Evolutionary conservation across 2,888 invertebrate species (phyloP).

Genomic region (Nysson spinosus): DNA sequence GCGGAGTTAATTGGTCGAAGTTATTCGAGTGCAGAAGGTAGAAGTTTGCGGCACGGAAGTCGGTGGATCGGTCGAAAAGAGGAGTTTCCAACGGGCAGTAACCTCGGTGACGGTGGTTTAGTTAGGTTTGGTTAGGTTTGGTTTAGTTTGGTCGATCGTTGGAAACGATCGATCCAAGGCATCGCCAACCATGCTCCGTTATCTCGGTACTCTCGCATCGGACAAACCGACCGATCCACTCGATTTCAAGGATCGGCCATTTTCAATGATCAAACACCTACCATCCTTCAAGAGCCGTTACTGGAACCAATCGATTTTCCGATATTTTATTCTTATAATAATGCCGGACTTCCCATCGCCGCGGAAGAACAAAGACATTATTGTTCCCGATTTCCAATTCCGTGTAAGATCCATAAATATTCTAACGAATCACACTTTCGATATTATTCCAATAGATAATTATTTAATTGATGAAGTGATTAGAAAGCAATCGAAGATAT

Average conservation of each 20-base stretch:
- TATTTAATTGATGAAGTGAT: too few species aligned
- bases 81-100: slow-evolving; percentile 9
- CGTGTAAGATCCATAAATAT: too few species aligned
- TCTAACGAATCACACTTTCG: too few species aligned
- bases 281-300: slow-evolving; percentile 11
- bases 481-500: too few species aligned
- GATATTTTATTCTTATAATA: slow-evolving; percentile 5
- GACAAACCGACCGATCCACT: slow-evolving; percentile 14
- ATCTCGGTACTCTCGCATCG: slow-evolving; percentile 15
- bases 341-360: not conserved
- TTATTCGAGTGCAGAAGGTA: too few species aligned
- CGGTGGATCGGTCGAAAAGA: slow-evolving; percentile 1
- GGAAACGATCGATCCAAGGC: slow-evolving; percentile 31
- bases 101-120: slow-evolving; percentile 35
- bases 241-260: slow-evolving; percentile 18
- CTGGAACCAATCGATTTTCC: not conserved
- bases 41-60: too few species aligned
- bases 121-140: too few species aligned
- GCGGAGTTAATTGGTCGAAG: too few species aligned
- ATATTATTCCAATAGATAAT: too few species aligned
- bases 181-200: not conserved
- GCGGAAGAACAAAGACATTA: too few species aligned
- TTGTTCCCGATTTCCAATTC: too few species aligned
- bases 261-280: not conserved
- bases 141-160: slow-evolving; percentile 55